Base-by-base conservation (phyloP, 1,140 invertebrate species). In the Macrostomum lignano region DNA sequence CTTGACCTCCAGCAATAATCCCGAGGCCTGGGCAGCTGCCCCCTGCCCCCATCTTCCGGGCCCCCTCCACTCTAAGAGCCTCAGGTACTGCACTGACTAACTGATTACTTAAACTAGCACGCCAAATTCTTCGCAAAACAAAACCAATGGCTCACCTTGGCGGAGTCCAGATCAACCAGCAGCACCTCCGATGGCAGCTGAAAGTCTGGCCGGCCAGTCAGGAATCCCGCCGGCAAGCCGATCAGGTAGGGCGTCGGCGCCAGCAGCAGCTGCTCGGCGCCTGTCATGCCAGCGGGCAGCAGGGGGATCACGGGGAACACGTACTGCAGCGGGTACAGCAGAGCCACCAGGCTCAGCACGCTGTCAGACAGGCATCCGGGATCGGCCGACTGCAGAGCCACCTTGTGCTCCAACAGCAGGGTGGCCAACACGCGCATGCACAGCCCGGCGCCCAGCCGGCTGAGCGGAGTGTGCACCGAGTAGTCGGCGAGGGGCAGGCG, bases 251-350 rank as follows among this genome's bases (percentile, higher is more conserved):
- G 91, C 17, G 91, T 98, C 11, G 91, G 91, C 6, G 86, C 86
- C 13, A 94, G 59, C 9, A 98, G 60, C 23, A 98, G 60, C 65
- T 94, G 84, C 65, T 98, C 88, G 2, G 86, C 86, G 55, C 76
- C 82, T 47, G 68, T 78, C 79, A 98, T 88, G 55, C 81, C 93
- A n/a, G 81, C 82, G 22, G 91, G 91, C 39, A 98, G 62, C 25
- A 98, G 60, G 7, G 91, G 91, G 49, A 98, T 98, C 6, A 94
- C 79, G 21, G 91, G 91, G 58, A 98, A 98, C 86, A 98, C 96
- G 59, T 96, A 98, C 63, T 98, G 84, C 43, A 96, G 60, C 2
- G 91, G 91, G 60, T 98, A 98, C 29, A 98, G 69, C 73, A 98
- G 82, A 2, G 81, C 74, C 10, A 96, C 82, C 49, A 98, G 76